Conservation (phyloP, 1,140 invertebrate genomes). For the Brachionus rotundiformis region DNA sequence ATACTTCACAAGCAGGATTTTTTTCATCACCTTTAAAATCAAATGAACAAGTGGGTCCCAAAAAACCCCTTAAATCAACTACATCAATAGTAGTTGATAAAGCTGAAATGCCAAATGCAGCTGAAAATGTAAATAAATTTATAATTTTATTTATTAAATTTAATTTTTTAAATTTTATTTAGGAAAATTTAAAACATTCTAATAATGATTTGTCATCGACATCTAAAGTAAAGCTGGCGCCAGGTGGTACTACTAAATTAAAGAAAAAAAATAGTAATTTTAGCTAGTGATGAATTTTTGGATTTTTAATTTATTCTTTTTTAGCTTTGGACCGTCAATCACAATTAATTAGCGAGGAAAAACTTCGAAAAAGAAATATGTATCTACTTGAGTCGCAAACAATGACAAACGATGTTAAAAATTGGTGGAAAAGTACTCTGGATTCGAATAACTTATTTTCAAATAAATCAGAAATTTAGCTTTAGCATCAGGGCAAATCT, state of each 20-base stretch:
- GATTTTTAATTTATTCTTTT: background rate
- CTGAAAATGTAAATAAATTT: background rate
- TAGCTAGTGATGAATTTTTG: background rate
- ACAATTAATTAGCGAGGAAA: conserved; percentile 24
- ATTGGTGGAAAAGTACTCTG: conserved; percentile 45
- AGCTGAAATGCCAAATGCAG: background rate
- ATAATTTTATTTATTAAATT: background rate
- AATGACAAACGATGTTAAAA: conserved; percentile 44
- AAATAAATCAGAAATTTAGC: conserved; percentile 45
- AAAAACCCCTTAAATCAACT: background rate
- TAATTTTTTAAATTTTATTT: background rate
- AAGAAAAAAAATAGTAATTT: conserved; percentile 47
- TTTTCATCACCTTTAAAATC: background rate
- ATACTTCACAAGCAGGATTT: conserved; percentile 6
- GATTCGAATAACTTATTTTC: conserved; percentile 41
- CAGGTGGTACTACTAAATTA: background rate
- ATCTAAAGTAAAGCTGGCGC: background rate
- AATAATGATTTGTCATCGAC: background rate
- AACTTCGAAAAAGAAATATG: conserved; percentile 29
- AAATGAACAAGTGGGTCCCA: background rate
- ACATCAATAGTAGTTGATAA: background rate
- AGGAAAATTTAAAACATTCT: conserved; percentile 2
- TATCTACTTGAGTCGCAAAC: conserved; percentile 19
- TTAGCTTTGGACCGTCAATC: conserved; percentile 34
- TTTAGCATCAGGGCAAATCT: background rate